A percentile compares a stretch with the other conserved stretches of the same genome.
These are phyloP conservation scores for Mamestra brassicae DNA, from an alignment of 2,888 invertebrate species.

Conservation along the genomic window DNA sequence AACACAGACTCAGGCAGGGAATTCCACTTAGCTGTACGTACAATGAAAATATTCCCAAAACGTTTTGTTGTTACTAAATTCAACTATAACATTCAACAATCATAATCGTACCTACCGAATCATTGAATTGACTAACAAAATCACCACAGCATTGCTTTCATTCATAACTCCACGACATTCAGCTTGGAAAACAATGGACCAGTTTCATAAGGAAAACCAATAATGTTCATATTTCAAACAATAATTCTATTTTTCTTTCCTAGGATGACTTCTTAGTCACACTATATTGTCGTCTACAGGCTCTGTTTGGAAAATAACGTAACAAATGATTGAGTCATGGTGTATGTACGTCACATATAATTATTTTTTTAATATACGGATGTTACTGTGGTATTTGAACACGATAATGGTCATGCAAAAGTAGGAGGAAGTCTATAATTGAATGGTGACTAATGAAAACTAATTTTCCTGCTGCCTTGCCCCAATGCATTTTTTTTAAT, in stretches of 20 bases:
- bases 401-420: not conserved
- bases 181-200: not conserved
- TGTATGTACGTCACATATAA: conserved; percentile 19
- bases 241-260: conserved; percentile 31
- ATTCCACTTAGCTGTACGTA: no score
- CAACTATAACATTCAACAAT: no score
- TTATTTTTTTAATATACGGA: not conserved
- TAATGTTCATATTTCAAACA: not conserved
- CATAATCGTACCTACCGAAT: no score
- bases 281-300: not conserved
- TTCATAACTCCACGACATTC: not conserved
- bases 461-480: not conserved
- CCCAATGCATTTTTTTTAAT: no score
- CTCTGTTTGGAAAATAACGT: conserved; percentile 13
- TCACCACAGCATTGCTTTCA: not conserved
- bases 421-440: conserved; percentile 13
- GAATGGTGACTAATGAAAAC: not conserved
- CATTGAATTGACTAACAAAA: not conserved
- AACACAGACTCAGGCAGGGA: no score
- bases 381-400: not conserved
- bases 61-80: no score
- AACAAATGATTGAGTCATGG: conserved; percentile 15
- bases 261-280: conserved; percentile 33
- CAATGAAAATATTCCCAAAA: no score
- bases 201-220: conserved; percentile 32